phyloP scores from a whole-genome alignment of 2,113 vertebrate species.

The Tringa solitaria region DNA sequence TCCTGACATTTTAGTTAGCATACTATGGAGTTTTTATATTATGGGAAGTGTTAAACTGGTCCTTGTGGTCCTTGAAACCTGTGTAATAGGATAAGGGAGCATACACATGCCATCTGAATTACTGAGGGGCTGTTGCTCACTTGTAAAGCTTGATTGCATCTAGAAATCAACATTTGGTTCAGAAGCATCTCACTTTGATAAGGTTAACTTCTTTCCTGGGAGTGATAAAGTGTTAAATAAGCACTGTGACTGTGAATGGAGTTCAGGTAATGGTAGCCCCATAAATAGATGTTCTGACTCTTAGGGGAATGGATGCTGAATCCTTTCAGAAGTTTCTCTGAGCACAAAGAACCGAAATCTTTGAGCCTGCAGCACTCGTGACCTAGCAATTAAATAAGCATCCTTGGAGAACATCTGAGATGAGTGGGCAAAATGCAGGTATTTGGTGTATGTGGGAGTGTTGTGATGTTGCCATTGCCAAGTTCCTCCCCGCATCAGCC shows the following conservation, averaged over 20 bases:
- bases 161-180: conserved; percentile 64
- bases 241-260: conserved; percentile 40
- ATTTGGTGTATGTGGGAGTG: background rate
- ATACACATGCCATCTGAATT: background rate
- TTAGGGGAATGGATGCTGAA: conserved; percentile 20
- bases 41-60: conserved; percentile 11
- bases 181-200: conserved; percentile 52
- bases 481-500: accelerated
- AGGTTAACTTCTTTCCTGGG: conserved; percentile 65
- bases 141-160: conserved; percentile 59
- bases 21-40: background rate
- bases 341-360: conserved; percentile 26
- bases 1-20: background rate
- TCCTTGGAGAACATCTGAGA: conserved; percentile 28
- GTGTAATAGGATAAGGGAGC: conserved; percentile 34
- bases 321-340: conserved; percentile 47
- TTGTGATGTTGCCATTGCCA: background rate
- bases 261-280: conserved; percentile 53
- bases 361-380: background rate
- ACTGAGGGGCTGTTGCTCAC: conserved; percentile 45
- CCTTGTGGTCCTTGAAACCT: conserved; percentile 12
- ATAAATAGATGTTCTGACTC: conserved; percentile 52
- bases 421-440: background rate
- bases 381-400: conserved; percentile 50
- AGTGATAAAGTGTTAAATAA: conserved; percentile 64